phyloP scores from a whole-genome alignment of 2,797 vertebrate species.

The Erethizon dorsatum region DNA sequence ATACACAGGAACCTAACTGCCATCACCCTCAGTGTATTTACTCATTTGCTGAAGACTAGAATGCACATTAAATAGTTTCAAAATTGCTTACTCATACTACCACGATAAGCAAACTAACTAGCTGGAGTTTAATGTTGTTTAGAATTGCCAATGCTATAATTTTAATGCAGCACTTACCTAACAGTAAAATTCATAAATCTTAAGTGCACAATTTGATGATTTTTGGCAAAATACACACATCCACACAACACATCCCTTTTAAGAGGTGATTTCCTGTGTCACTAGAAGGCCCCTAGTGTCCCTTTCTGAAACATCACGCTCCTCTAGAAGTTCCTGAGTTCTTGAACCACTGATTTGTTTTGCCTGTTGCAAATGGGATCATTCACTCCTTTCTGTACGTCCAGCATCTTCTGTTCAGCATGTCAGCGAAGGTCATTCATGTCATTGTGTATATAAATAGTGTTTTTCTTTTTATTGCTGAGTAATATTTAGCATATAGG shows the following conservation, averaged over 20 bases:
- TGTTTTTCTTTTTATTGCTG: background rate
- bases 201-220: background rate
- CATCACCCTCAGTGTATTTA: background rate
- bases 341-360: background rate
- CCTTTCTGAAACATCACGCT: background rate
- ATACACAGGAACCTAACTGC: background rate
- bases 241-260: background rate
- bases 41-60: conserved; percentile 9
- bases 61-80: background rate
- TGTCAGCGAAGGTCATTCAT: background rate
- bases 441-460: background rate
- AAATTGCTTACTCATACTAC: background rate
- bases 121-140: conserved; percentile 29
- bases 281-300: background rate
- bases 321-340: background rate
- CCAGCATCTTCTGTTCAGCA: background rate
- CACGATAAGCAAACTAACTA: background rate
- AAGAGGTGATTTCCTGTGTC: background rate
- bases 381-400: background rate
- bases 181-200: background rate
- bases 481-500: background rate
- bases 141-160: background rate
- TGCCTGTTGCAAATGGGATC: background rate
- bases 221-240: background rate
- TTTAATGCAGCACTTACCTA: background rate